Conservation (phyloP, 2,797 vertebrate genomes). For the Hippoglossus hippoglossus region DNA sequence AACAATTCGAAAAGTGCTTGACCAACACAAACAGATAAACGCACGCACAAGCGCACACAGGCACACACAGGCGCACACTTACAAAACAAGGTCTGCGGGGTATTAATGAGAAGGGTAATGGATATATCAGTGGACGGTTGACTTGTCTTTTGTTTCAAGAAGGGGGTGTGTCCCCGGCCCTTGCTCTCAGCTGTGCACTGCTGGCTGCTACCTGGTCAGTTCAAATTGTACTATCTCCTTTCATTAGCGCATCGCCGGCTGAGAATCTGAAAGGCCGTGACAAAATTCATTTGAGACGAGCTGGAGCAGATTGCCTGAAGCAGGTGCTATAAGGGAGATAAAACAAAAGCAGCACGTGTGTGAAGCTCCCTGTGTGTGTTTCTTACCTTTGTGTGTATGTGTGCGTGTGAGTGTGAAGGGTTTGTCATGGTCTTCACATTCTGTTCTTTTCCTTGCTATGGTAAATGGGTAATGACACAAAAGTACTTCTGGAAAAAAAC, state of each 20-base stretch:
- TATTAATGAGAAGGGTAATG: slow-evolving; percentile 97
- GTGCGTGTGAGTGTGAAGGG: slow-evolving; percentile 34
- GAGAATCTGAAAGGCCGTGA: slow-evolving; percentile 97
- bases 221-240: slow-evolving; percentile 99
- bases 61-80: slow-evolving; percentile 88
- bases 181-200: slow-evolving; percentile 92
- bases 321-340: slow-evolving; percentile 95
- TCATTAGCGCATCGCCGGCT: slow-evolving; percentile 93
- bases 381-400: slow-evolving; percentile 51
- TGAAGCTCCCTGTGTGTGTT: slow-evolving; percentile 54
- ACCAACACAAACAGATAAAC: slow-evolving; percentile 99
- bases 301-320: slow-evolving; percentile 93
- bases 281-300: slow-evolving; percentile 97
- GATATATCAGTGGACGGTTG: slow-evolving; percentile 92
- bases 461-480: slow-evolving; percentile 82
- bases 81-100: slow-evolving; percentile 84
- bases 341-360: slow-evolving; percentile 86
- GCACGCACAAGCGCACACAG: slow-evolving; percentile 80
- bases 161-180: slow-evolving; percentile 54
- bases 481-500: slow-evolving; percentile 54
- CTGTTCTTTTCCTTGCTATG: slow-evolving; percentile 61
- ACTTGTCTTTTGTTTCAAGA: slow-evolving; percentile 87
- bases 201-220: slow-evolving; percentile 95
- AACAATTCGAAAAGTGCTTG: slow-evolving; percentile 99
- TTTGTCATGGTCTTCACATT: slow-evolving; percentile 75